Evolutionary conservation across 2,888 invertebrate genomes (phyloP).

Genomic region (Dione juno): DNA sequence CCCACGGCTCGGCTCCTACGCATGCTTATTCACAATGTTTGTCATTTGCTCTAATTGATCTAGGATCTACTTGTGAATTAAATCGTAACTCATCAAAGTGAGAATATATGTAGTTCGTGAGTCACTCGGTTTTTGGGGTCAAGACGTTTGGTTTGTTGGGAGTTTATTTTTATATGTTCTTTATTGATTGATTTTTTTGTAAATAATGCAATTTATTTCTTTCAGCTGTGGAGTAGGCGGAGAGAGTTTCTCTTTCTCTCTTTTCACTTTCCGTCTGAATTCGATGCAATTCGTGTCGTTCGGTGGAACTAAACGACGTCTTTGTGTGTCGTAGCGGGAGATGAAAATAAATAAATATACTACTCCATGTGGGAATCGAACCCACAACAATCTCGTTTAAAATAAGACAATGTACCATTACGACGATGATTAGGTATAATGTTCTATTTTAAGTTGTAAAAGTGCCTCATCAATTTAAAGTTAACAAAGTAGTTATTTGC

Average conservation of each 20-base stretch:
- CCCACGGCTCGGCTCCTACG: constrained; percentile 67
- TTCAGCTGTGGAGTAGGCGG: not conserved
- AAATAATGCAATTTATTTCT: not conserved
- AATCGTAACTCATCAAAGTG: constrained; percentile 71
- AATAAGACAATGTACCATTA: too few relatives aligned
- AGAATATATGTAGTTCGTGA: constrained; percentile 42
- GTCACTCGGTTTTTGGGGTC: constrained; percentile 33
- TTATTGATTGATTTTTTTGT: not conserved
- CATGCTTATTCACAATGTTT: constrained; percentile 74
- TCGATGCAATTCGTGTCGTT: too few relatives aligned
- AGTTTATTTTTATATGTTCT: not conserved
- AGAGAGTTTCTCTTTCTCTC: not conserved
- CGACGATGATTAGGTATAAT: too few relatives aligned
- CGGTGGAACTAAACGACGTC: too few relatives aligned
- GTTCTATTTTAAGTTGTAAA: too few relatives aligned
- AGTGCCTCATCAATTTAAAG: too few relatives aligned
- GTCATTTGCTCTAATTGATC: constrained; percentile 82
- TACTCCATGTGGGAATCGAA: too few relatives aligned
- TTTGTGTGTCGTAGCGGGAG: too few relatives aligned
- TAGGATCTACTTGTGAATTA: constrained; percentile 76
- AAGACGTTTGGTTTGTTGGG: constrained; percentile 6
- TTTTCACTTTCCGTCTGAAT: too few relatives aligned
- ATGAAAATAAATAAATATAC: too few relatives aligned
- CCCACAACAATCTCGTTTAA: too few relatives aligned
- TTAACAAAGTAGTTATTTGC: too few relatives aligned